Base-by-base conservation (phyloP, 1,140 invertebrate genomes). In the Latrodectus geometricus region DNA sequence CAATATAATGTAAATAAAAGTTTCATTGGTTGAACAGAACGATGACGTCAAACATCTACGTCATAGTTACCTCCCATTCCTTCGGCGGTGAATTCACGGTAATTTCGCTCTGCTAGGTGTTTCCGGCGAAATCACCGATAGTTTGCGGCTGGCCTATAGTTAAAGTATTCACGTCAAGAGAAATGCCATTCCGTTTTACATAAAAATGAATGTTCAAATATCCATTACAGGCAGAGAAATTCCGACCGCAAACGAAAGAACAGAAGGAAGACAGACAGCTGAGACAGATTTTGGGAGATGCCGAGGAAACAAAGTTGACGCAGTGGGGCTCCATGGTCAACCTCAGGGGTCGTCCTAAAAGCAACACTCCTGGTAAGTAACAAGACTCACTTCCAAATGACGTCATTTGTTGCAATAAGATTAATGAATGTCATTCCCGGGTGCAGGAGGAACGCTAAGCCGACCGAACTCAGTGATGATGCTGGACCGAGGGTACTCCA, bases 201-300 rank as follows among this genome's bases (percentile, higher is more conserved):
- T 14, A 14, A 61, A 61, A 61, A 61, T 61, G 17, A 61, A 17
- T 61, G 54, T 61, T 61, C 17, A 61, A 61, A 61, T 61, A 61
- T 61, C 9, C 9, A 52, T 78, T 11, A n/a, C 76, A 95, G 95
- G 93, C 94, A 86, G 94, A 94, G 50, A 95, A 95, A 91, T 94
- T 95, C 61, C 88, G 93, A 20, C 73, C 76, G 0, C 50, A 23
- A 88, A 94, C 94, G 89, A 95, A 95, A 91, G 95, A 96, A 90
- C 95, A 96, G 91, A 92, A 94, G 84, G 94, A 95, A 54, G 95
- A 96, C 90, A 94, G 94, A 11, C 95, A 96, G 90, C 92, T 96
- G 79, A 93, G 95, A 70, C 94, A 95, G 91, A 92, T 96, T 61
- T 91, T 96, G 21, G 90, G 89, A 14, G 79, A 84, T 14, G 68